phyloP scores from a whole-genome alignment of 2,888 invertebrate species.

The Lasius fuliginosus region DNA sequence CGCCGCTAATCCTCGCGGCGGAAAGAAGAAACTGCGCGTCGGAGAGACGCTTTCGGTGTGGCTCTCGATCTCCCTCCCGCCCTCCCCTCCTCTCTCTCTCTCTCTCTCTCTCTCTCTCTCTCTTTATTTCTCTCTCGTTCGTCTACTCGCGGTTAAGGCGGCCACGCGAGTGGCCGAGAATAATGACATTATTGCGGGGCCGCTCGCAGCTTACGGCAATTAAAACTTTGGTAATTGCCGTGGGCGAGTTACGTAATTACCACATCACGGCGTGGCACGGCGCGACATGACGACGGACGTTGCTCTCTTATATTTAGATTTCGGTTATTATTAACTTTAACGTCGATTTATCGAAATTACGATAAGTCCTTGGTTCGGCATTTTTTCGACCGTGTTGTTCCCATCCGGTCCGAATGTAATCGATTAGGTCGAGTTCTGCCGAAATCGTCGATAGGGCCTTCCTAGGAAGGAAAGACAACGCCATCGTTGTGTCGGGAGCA shows the following conservation, averaged over 20 bases:
- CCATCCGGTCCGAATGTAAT: not conserved
- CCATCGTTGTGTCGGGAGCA: not conserved
- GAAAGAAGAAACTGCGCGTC: slow-evolving; percentile 8
- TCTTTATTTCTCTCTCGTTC: not conserved
- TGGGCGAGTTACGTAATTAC: slow-evolving; percentile 80
- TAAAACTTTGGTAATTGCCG: slow-evolving; percentile 84
- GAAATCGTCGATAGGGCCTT: not conserved
- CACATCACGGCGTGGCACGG: slow-evolving; percentile 63
- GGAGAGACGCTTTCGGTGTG: not conserved
- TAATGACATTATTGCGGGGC: slow-evolving; percentile 82
- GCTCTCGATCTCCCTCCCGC: slow-evolving; percentile 11
- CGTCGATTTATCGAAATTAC: not conserved
- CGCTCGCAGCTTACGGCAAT: slow-evolving; percentile 81
- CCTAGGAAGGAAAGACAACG: not conserved
- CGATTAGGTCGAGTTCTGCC: not conserved
- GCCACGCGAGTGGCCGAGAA: slow-evolving; percentile 69
- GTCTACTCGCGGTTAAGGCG: slow-evolving; percentile 24
- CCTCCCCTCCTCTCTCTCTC: slow-evolving; percentile 14
- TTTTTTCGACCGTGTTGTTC: not conserved
- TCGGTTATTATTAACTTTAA: not conserved
- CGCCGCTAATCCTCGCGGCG: slow-evolving; percentile 6
- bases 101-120: not conserved
- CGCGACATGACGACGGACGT: slow-evolving; percentile 12
- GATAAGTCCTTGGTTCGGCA: too few relatives aligned
- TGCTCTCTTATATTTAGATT: slow-evolving; percentile 41